Base-by-base conservation (phyloP, 2,113 vertebrate species). In the Hippolais icterina region DNA sequence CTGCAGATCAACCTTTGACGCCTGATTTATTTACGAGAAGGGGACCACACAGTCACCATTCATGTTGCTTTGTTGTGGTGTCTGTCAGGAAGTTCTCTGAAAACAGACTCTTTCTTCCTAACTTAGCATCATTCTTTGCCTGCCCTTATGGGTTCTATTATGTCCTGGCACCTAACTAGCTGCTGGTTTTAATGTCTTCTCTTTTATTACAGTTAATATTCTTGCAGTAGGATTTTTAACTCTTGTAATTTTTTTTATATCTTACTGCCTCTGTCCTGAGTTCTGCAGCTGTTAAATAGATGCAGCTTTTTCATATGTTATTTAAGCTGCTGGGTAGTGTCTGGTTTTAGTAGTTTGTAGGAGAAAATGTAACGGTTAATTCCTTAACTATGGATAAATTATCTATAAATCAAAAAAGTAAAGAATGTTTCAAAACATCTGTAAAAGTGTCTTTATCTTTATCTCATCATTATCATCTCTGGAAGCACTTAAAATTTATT, bases 111-210 rank as follows among this genome's bases (percentile, higher is more conserved):
- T 93, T 94, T 88, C 88, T 95, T 93, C 95, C 91, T 96, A 96
- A 91, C 72, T 92, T 97, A 86, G 66, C 53, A 66, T 96, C 96
- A 78, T 94, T 96, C 75, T 95, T 95, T 96, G 97, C 96, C 94
- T 97, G 94, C 97, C 96, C 94, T 97, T 97, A 86, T 94, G 85
- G 94, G 71, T 97, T 98, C 79, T 93, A 89, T 98, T 97, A 96
- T 83, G 77, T 97, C 71, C 95, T 96, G 97, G 93, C 97, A 96
- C 79, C 81, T 97, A 96, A 94, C 93, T 96, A 97, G 90, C 75
- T 96, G 86, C 93, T 97, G 96, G 90, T 95, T 97, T 98, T 98
- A 97, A 97, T 97, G 96, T 97, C 86, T 97, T 94, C 93, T 95
- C 81, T 95, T 96, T 98, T 97, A 90, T 86, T 97, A 86, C 85